These are phyloP conservation scores for Cranoglanis bouderius DNA, from an alignment of 2,113 vertebrate species.

Conservation along the genomic window DNA sequence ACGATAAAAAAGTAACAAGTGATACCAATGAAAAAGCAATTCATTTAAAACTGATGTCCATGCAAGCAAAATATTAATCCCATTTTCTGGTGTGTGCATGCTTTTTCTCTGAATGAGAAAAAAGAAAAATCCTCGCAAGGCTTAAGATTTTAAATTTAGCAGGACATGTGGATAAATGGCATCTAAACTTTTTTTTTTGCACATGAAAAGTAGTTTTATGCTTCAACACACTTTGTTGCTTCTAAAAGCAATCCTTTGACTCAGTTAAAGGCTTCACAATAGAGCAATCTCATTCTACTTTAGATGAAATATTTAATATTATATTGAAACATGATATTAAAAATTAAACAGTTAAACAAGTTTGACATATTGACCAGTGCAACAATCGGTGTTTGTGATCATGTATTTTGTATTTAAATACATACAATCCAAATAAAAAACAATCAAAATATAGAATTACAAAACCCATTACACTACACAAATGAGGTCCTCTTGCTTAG, in stretches of 20 bases:
- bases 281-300: background rate
- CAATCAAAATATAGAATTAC: background rate
- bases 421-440: slow-evolving; percentile 26
- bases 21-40: slow-evolving; percentile 20
- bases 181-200: no score
- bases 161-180: background rate
- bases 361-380: background rate
- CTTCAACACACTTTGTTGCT: background rate
- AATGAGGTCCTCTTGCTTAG: background rate
- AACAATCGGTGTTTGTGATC: background rate
- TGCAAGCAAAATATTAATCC: slow-evolving; percentile 19
- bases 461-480: background rate
- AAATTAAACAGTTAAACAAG: background rate
- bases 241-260: background rate
- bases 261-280: background rate
- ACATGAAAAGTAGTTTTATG: background rate
- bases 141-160: background rate
- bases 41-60: slow-evolving; percentile 6
- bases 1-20: background rate
- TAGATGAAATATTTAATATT: slow-evolving; percentile 6
- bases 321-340: background rate
- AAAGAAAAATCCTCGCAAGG: background rate
- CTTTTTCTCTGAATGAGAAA: background rate
- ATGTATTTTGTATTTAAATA: slow-evolving; percentile 46
- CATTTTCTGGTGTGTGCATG: background rate